phyloP scores from a whole-genome alignment of 2,888 invertebrate species.

The Apeira syringaria region DNA sequence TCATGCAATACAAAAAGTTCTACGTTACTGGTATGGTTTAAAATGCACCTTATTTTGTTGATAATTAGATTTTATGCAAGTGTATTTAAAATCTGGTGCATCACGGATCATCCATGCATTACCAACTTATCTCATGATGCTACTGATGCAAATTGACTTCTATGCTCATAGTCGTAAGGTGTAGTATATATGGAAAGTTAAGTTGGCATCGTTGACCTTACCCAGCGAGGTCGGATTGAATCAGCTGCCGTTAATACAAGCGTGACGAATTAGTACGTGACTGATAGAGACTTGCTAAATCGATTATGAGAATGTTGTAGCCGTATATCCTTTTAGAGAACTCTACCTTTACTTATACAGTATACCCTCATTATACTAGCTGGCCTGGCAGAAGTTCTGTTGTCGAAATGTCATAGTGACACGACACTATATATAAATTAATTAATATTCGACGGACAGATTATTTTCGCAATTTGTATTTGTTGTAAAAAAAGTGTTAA shows the following conservation, averaged over 20 bases:
- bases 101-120: slow-evolving; percentile 9
- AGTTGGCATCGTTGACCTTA: slow-evolving; percentile 15
- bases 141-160: neutral
- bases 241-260: slow-evolving; percentile 32
- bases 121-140: slow-evolving; percentile 1
- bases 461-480: too few relatives aligned
- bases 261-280: slow-evolving; percentile 29
- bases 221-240: slow-evolving; percentile 31
- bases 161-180: neutral
- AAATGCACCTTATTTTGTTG: neutral
- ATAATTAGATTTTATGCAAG: neutral
- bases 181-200: neutral
- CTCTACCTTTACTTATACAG: neutral
- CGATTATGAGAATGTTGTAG: neutral
- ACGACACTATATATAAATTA: too few relatives aligned
- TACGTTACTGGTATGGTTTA: neutral
- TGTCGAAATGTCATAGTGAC: too few relatives aligned
- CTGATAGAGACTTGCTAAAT: slow-evolving; percentile 2
- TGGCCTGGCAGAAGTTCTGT: too few relatives aligned
- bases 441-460: too few relatives aligned
- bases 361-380: too few relatives aligned
- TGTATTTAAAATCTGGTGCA: slow-evolving; percentile 1
- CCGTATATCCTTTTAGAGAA: neutral
- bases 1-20: neutral
- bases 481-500: too few relatives aligned